Base-by-base conservation (phyloP, 2,888 invertebrate genomes). In the Nemurella pictetii region DNA sequence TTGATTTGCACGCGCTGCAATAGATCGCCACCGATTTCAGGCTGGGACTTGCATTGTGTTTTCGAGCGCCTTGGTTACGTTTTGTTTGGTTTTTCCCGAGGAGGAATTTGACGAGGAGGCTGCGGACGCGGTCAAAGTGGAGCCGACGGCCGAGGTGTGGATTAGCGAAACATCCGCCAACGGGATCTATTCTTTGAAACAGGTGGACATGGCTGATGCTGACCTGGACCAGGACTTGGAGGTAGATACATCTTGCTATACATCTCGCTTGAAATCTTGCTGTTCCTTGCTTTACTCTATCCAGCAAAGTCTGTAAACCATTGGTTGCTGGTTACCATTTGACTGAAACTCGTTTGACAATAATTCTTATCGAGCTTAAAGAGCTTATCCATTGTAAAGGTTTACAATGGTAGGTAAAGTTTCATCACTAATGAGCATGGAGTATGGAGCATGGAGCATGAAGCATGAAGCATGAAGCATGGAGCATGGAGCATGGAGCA, bases 191-290 rank as follows among this genome's bases (percentile, higher is more conserved):
- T 83, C 86, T 75, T 83, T 86, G 83, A 85, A 86, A 85, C 85
- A 85, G 83, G 88, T 91, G 85, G 90, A 90, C 88, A 90, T 90
- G 87, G 89, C 90, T 85, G 55, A 55, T 20, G 91, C 91, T 90
- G 91, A n/a, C n/a, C n/a, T n/a, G n/a, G 55, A 55, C 55, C 91
- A 91, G 90, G 91, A n/a, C n/a, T n/a, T n/a, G n/a, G n/a, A n/a
- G n/a, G n/a, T n/a, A n/a, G n/a, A n/a, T n/a, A n/a, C n/a, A n/a
- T n/a, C 7, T 15, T 36, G 7, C 15, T 9, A 36, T 36, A 9
- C 7, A 9, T 36, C 15, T 36, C 7, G 55, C 9, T 36, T 36
- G 55, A 9, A 15, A 36, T 36, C 55, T 36, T 9, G 55, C 7
- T 36, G 55, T 36, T 36, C 55, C 15, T 36, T 36, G 7, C 55